Conservation (phyloP, 2,113 vertebrate genomes). For the Centropus unirufus region DNA sequence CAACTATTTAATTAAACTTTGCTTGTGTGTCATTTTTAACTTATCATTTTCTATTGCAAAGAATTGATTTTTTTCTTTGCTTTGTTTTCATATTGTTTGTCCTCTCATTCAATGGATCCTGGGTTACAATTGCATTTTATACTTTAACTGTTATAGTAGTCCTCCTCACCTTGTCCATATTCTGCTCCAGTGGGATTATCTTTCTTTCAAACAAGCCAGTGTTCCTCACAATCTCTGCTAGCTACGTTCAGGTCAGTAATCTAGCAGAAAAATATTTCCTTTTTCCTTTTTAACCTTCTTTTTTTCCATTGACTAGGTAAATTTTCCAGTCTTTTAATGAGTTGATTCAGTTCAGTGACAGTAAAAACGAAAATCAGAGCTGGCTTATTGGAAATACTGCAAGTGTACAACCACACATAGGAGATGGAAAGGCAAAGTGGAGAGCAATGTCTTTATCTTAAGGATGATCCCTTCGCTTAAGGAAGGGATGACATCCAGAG, state of each 20-base stretch:
- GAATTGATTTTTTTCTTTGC: not conserved
- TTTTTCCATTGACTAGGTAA: not conserved
- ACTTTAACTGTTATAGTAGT: not conserved
- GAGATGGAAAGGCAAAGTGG: not conserved
- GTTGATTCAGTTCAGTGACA: not conserved
- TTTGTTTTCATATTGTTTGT: not conserved
- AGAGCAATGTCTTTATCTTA: not conserved
- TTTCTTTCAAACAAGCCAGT: not conserved
- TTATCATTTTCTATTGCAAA: not conserved
- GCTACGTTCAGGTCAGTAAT: not conserved
- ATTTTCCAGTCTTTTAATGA: not conserved
- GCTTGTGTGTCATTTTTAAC: fast-evolving
- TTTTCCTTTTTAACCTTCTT: not conserved
- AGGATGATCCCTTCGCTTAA: no score
- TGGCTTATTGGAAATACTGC: not conserved
- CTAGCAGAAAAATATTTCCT: not conserved
- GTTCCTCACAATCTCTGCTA: not conserved
- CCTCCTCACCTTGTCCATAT: not conserved
- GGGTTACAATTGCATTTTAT: not conserved
- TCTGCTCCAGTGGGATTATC: not conserved
- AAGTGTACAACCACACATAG: not conserved
- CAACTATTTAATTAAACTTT: not conserved
- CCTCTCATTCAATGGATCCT: not conserved
- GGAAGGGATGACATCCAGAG: not conserved
- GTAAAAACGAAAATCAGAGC: not conserved